Evolutionary conservation across 1,140 invertebrate genomes (phyloP).

Genomic region (Drosophila tsacasi): DNA sequence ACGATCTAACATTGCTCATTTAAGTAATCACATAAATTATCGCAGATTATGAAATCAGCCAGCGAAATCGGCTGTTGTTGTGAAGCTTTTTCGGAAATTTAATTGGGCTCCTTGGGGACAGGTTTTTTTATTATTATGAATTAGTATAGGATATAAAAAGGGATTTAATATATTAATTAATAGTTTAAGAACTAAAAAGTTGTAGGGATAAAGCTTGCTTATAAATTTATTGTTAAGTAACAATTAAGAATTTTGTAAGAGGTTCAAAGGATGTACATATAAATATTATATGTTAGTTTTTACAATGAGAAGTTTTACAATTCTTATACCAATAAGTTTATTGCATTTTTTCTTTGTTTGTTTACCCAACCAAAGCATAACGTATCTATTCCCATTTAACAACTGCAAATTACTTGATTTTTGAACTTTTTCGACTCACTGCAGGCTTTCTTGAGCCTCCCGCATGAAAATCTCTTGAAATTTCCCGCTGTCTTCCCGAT

Average conservation of each 20-base stretch:
- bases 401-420: background rate
- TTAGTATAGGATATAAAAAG: background rate
- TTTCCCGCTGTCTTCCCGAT: conserved; percentile 31
- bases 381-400: background rate
- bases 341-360: background rate
- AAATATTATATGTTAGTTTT: too few species aligned
- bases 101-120: conserved; percentile 18
- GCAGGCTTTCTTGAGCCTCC: background rate
- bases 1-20: conserved; percentile 71
- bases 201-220: background rate
- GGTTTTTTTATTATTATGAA: conserved; percentile 1
- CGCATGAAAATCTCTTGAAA: conserved; percentile 40
- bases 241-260: background rate
- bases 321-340: background rate
- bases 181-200: too few species aligned
- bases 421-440: background rate
- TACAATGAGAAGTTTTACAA: too few species aligned
- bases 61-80: conserved; percentile 25
- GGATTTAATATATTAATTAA: background rate
- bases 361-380: background rate
- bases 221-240: background rate
- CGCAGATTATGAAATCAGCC: conserved; percentile 65
- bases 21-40: conserved; percentile 82
- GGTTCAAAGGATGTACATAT: too few species aligned
- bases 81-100: background rate